These are phyloP conservation scores for Erebia ligea DNA, from an alignment of 2,888 invertebrate genomes.

Conservation along the genomic window DNA sequence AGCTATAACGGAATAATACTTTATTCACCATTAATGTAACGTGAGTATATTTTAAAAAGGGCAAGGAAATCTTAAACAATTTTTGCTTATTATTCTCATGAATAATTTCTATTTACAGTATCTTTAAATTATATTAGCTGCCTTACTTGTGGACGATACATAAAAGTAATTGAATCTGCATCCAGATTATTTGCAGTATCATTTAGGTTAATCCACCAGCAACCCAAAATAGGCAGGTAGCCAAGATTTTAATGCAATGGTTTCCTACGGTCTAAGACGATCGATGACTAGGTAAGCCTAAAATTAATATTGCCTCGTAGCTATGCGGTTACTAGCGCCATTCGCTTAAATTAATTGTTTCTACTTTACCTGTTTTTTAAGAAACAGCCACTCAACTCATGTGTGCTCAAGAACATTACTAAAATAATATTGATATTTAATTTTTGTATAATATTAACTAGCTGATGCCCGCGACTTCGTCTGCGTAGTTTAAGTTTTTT, in stretches of 20 bases:
- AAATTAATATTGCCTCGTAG: constrained; percentile 28
- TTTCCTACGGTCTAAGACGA: constrained; percentile 35
- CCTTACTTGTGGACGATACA: not conserved
- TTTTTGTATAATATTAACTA: too few species aligned
- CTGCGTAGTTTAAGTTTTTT: too few species aligned
- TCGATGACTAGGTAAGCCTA: constrained; percentile 29
- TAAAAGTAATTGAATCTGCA: constrained; percentile 36
- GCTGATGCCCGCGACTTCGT: too few species aligned
- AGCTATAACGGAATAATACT: not conserved
- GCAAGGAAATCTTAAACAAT: too few species aligned
- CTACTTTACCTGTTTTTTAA: not conserved
- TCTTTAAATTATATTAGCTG: not conserved
- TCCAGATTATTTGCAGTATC: constrained; percentile 35
- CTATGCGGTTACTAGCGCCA: constrained; percentile 11
- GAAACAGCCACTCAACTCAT: not conserved
- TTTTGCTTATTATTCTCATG: too few species aligned
- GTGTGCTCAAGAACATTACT: too few species aligned
- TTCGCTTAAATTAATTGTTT: constrained; percentile 12
- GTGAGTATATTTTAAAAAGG: too few species aligned
- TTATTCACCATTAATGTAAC: too few species aligned
- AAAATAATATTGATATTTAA: too few species aligned
- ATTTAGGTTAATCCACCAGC: constrained; percentile 39
- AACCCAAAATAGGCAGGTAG: constrained; percentile 39
- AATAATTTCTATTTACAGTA: not conserved
- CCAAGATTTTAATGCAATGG: constrained; percentile 39